Base-by-base conservation (phyloP, 1,140 invertebrate species). In the Lutraria rhynchaena region DNA sequence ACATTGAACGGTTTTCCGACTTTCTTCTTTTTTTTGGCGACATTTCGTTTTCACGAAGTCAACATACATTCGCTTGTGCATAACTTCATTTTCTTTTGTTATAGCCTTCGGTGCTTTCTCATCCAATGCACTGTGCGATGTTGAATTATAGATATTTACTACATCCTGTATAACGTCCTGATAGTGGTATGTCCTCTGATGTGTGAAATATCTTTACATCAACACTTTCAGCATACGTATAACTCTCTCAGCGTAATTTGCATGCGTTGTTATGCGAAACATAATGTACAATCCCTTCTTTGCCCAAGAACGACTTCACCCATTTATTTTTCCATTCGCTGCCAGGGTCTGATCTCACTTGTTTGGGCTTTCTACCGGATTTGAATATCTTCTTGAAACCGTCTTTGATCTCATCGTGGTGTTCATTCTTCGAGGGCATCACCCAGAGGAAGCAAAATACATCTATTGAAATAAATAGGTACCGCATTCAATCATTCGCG, bases 181-280 rank as follows among this genome's bases (percentile, higher is more conserved):
- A 19, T 49, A 49, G 19, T 49, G 44, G 44, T 49, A 27, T 5
- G 57, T 60, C 13, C 7, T 24, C 33, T 33, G 7, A 33, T 60
- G 57, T 4, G 57, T 60, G 57, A 60, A 60, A 60, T 60, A 60
- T 33, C 57, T 60, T 11, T 60, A 60, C 57, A 60, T 33, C 57
- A 60, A 33, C 57, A 60, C 57, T n/a, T 60, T 60, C 57, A 49
- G 44, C 44, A 19, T 49, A 19, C 44, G 44, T 11, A 49, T 49
- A 49, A 49, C 9, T 49, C 44, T 60, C 22, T 60, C 57, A 31
- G 57, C 57, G 27, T 60, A 60, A n/a, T 60, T 60, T 9, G 57
- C 57, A n/a, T 60, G 57, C 29, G 22, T 60, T 4, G 22, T 60
- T 15, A 31, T 60, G 27, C 7, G 29, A 11, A 49, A 49, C 44